Evolutionary conservation across 2,888 invertebrate species (phyloP), one percentile per base, ranked within the genome.

Genomic region (Apotomis betuletana): DNA sequence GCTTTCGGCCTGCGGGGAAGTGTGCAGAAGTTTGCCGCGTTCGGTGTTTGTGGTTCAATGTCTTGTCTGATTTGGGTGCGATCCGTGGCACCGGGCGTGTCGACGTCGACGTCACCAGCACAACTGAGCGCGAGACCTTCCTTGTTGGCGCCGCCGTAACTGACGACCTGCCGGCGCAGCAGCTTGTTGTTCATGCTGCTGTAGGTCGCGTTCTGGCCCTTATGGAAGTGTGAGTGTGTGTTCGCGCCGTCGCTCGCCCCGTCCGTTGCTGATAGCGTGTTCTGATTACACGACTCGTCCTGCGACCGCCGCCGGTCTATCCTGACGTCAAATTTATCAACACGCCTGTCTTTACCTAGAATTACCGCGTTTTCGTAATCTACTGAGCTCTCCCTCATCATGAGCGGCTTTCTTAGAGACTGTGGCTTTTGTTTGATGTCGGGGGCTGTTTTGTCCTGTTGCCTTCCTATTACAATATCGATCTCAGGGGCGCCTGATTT

Each of bases 1-100:
- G 95, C 96, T 75, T 95, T 92, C 6, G 96, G 96, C 82, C 95
- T 92, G 75, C 96, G 90, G 2, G 96, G 96, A 67, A 96, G 87
- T 5, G 96, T 96, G 85, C 96, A 96, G 84, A 96, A 96, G 83
- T 95, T 96, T 2, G 95, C 93, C 4, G 95, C 90, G 69, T 90
- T 94, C 54, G 89, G 88, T 54, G 89, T 87, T 78, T 90, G 89
- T 72, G 86, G 83, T 78, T 90, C 91, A 83, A 84, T 86, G 78
- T 89, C 85, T 76, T 86, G 81, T 79, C 84, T 88, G 57, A 89
- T 88, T 80, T 87, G 85, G 76, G 80, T 84, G 74, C 86, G 83
- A 65, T 88, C 86, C n/a, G 80, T 70, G 4, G 82, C 83, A 75
- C 86, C 92, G 4, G 91, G 90, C 64, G 86, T 86, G 76, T 91